These are phyloP conservation scores for Limosa lapponica DNA, from an alignment of 2,797 vertebrate species.

Conservation along the genomic window DNA sequence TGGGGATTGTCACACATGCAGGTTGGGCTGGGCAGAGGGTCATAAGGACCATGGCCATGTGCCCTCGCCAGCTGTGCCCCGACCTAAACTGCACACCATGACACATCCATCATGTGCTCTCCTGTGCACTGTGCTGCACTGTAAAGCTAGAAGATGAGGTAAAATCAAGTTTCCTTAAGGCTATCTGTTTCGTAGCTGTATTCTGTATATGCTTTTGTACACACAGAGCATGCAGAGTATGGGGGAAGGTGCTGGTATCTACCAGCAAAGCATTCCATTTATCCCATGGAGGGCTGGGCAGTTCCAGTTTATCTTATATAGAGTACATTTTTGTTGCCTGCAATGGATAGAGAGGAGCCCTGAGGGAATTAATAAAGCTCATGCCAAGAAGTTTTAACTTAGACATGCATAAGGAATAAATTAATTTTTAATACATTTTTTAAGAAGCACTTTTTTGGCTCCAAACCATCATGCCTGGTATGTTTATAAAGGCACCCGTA, in stretches of 20 bases:
- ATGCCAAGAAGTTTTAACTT: constrained; percentile 2
- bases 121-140: accelerated
- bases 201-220: accelerated
- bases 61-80: accelerated
- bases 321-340: constrained; percentile 21
- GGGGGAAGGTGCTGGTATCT: background rate
- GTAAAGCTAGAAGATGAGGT: background rate
- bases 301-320: background rate
- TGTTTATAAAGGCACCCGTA: constrained; percentile 41
- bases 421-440: constrained; percentile 71
- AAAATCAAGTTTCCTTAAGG: background rate
- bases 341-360: constrained; percentile 8
- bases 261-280: constrained; percentile 17
- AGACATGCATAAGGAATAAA: constrained; percentile 60
- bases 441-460: constrained; percentile 57
- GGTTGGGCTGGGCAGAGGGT: accelerated
- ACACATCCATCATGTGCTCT: accelerated
- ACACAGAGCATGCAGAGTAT: accelerated
- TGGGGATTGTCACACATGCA: accelerated
- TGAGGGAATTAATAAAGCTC: constrained; percentile 45
- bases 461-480: constrained; percentile 17
- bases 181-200: accelerated
- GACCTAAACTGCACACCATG: accelerated
- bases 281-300: background rate
- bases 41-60: background rate